A percentile compares a stretch with the other conserved stretches of the same genome.
These are phyloP conservation scores for Beroe ovata DNA, from an alignment of 37 sponge, comb jelly and placozoan genomes.

Conservation along the genomic window DNA sequence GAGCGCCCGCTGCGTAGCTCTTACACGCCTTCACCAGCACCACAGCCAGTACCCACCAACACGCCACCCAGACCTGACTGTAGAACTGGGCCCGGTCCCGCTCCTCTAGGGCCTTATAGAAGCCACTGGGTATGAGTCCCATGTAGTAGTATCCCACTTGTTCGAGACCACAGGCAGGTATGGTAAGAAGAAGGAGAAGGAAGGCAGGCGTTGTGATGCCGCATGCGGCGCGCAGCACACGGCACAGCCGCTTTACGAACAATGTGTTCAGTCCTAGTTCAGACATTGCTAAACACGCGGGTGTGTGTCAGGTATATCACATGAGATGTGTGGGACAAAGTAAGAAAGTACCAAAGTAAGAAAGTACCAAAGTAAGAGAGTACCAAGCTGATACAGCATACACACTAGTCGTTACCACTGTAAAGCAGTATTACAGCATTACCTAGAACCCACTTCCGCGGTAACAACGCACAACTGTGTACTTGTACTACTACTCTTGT, in stretches of 20 bases:
- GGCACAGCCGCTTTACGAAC: slow-evolving; percentile 48
- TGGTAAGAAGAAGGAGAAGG: neutral
- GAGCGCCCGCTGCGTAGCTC: slow-evolving; percentile 59
- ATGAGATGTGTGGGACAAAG: no score
- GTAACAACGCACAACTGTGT: no score
- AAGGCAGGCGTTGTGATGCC: neutral
- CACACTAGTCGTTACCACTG: no score
- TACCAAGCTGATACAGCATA: no score
- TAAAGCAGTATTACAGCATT: no score
- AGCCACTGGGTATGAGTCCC: slow-evolving; percentile 61
- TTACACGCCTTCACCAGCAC: slow-evolving; percentile 39
- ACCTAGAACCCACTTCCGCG: no score
- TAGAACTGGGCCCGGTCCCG: slow-evolving; percentile 2
- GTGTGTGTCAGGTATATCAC: no score
- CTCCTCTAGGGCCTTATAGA: slow-evolving; percentile 21
- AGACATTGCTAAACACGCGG: no score
- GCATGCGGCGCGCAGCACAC: neutral
- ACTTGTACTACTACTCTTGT: no score
- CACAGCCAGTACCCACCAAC: slow-evolving; percentile 45
- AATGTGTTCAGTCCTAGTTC: slow-evolving; percentile 34
- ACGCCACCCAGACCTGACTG: slow-evolving; percentile 36
- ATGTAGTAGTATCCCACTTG: slow-evolving; percentile 60
- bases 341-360: no score
- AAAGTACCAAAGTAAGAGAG: no score
- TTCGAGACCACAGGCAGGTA: slow-evolving; percentile 28